phyloP scores from a whole-genome alignment of 1,140 invertebrate genomes.

The Drosophila melanica region DNA sequence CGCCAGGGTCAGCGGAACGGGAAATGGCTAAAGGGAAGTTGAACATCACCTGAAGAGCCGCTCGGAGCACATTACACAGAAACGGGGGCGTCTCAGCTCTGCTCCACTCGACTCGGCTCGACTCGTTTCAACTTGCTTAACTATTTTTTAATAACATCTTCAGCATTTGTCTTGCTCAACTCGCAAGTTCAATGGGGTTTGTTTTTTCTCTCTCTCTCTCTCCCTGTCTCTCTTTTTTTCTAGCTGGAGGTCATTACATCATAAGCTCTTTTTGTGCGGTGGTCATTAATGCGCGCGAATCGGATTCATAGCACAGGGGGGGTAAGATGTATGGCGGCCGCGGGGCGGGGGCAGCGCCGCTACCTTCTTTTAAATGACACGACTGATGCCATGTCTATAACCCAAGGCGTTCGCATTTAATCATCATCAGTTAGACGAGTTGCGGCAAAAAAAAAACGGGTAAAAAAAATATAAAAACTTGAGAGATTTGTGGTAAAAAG shows the following conservation, averaged over 20 bases:
- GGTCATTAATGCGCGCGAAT: constrained; percentile 79
- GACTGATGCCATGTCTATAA: constrained; percentile 83
- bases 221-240: constrained; percentile 19
- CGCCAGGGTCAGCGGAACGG: constrained; percentile 17
- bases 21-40: constrained; percentile 36
- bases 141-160: constrained; percentile 83
- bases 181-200: constrained; percentile 47
- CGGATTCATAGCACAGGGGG: constrained; percentile 54
- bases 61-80: neutral
- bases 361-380: constrained; percentile 83
- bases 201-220: constrained; percentile 11
- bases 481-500: constrained; percentile 79
- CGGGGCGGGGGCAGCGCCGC: constrained; percentile 38
- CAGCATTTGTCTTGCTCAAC: constrained; percentile 82
- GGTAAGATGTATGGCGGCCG: constrained; percentile 24
- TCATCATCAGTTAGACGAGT: constrained; percentile 82
- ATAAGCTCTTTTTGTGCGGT: constrained; percentile 78
- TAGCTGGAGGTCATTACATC: constrained; percentile 76
- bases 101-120: neutral
- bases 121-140: constrained; percentile 44
- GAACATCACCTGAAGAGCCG: constrained; percentile 12
- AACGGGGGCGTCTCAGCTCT: constrained; percentile 18
- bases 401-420: constrained; percentile 80
- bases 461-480: constrained; percentile 52
- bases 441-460: constrained; percentile 38